A percentile compares a stretch with the other conserved stretches of the same genome.
Evolutionary conservation across 2,113 vertebrate genomes (phyloP).

Genomic region (Aythya baeri): DNA sequence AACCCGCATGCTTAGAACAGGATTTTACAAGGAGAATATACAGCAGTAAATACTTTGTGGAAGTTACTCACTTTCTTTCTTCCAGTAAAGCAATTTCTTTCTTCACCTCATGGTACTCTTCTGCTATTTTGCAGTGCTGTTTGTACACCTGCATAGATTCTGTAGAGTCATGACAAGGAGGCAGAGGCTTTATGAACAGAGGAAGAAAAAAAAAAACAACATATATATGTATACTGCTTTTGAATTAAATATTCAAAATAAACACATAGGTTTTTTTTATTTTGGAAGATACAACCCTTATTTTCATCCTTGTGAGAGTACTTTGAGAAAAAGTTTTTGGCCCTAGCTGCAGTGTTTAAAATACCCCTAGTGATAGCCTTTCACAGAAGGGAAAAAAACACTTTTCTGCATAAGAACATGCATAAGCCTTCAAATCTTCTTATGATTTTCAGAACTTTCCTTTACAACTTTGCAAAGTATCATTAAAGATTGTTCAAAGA

Average conservation of each 20-base stretch:
- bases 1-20: neutral
- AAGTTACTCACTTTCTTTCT: slow-evolving; percentile 89
- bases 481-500: neutral
- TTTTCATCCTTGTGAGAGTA: neutral
- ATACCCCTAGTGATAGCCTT: neutral
- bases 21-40: neutral
- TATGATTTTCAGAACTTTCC: neutral
- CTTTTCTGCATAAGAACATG: neutral
- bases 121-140: slow-evolving; percentile 96
- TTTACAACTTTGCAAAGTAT: neutral
- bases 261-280: neutral
- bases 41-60: neutral
- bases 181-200: slow-evolving; percentile 84
- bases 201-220: neutral
- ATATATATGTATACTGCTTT: neutral
- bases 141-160: slow-evolving; percentile 95
- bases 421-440: neutral
- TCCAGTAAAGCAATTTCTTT: slow-evolving; percentile 93
- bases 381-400: neutral
- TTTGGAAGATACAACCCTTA: neutral
- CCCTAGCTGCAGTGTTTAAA: neutral
- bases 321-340: neutral
- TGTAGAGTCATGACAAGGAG: slow-evolving; percentile 87
- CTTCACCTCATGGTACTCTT: slow-evolving; percentile 94
- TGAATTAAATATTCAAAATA: neutral